Evolutionary conservation across 2,888 invertebrate genomes (phyloP).

Genomic region (Clivina fossor): DNA sequence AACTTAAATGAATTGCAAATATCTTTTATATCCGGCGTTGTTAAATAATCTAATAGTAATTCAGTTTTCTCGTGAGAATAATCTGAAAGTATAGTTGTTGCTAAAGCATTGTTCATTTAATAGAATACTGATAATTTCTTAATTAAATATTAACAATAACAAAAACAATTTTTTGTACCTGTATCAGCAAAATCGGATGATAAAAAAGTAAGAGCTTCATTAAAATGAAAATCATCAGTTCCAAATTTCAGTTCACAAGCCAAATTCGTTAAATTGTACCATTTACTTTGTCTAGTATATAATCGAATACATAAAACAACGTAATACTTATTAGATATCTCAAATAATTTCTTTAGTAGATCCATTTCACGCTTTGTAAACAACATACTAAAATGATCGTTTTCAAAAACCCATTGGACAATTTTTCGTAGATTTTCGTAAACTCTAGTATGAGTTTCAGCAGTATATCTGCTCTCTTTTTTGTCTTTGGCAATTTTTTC

Average conservation of each 20-base stretch:
- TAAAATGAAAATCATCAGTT: slow-evolving; percentile 8
- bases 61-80: slow-evolving; percentile 37
- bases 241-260: slow-evolving; percentile 31
- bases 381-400: slow-evolving; percentile 28
- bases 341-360: slow-evolving; percentile 28
- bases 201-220: slow-evolving; percentile 8
- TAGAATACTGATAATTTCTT: too few relatives aligned
- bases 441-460: slow-evolving; percentile 16
- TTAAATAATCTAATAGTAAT: slow-evolving; percentile 36
- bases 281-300: slow-evolving; percentile 38
- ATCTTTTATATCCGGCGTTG: slow-evolving; percentile 35
- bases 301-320: slow-evolving; percentile 35
- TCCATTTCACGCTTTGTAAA: slow-evolving; percentile 27
- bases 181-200: slow-evolving; percentile 40
- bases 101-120: too few relatives aligned
- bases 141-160: not conserved
- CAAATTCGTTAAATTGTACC: slow-evolving; percentile 41
- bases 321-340: slow-evolving; percentile 18
- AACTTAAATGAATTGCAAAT: slow-evolving; percentile 38
- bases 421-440: slow-evolving; percentile 23
- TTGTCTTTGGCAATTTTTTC: too few relatives aligned
- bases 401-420: slow-evolving; percentile 23
- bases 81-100: slow-evolving; percentile 35
- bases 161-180: slow-evolving; percentile 33
- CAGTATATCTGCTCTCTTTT: slow-evolving; percentile 7